Base-by-base conservation (phyloP, 2,113 vertebrate species). In the Agapornis roseicollis region DNA sequence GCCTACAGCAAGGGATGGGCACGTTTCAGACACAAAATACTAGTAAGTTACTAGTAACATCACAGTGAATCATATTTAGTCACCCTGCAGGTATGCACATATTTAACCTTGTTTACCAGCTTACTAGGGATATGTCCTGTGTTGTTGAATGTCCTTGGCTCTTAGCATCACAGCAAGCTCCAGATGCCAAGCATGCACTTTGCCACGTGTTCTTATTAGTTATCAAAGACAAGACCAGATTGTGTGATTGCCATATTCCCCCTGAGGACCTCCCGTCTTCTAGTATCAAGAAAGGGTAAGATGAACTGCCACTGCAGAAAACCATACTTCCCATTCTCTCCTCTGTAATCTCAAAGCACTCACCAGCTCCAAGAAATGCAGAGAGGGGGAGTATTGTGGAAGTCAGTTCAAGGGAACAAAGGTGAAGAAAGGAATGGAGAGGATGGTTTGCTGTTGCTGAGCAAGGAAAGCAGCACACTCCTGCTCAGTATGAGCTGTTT, bases 1-100 rank as follows among this genome's bases (percentile, higher is more conserved):
- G 88, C 93, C 88, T 89, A 46, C 35, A 93, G 90, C 65, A 74
- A 88, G 69, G 85, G 85, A 69, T 63, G 69, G 85, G 85, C 41
- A 58, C 41, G 69, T 44, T 93, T 92, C 77, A 92, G 80, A 91
- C 74, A 71, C 68, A 86, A 90, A 95, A 90, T 80, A 74, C 72
- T 78, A 37, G 35, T 41, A 55, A 85, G 81, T 77, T 76, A 41
- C 28, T 82, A 47, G 70, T 72, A 94, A 87, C 49, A 80, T 33
- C 63, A 37, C 42, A 35, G 79, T 96, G 88, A 93, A 68, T 96
- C 76, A 89, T 5, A 63, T 71, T 44, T 66, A 88, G 61, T 92
- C 88, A 93, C n/a, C 66, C 92, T 86, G 56, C 56, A 90, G 80
- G 88, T 80, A 96, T 64, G 90, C 72, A 88, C 11, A 35, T 64